Base-by-base conservation (phyloP, 2,888 invertebrate genomes). In the Sinopyrophorus schimmeli region DNA sequence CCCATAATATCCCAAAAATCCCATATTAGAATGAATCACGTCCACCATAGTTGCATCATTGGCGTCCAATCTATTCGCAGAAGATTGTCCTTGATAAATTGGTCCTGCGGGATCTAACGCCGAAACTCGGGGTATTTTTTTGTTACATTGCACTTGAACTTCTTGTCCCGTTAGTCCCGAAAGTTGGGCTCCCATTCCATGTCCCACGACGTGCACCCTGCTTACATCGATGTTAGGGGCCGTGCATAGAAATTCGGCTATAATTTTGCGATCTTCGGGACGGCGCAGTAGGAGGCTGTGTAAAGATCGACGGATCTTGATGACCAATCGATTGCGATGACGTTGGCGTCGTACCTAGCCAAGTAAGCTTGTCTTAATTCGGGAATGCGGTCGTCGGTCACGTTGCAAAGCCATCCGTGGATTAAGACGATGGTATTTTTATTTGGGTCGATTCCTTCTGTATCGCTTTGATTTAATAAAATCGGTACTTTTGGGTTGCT, bases 271-370 rank as follows among this genome's bases (percentile, higher is more conserved):
- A 43, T 24, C 2, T 3, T n/a, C 3, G 35, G 21, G 3, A 42
- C 26, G 3, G 5, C 14, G 27, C 48, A 48, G 14, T 14, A 38
- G 5, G 42, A 16, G 4, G 15, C 3, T 2, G 18, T 18, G 3
- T 42, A 48, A 3, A 42, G 5, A 15, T 37, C 15, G 1, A 31
- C 14, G n/a, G 23, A 35, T 5, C 7, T 7, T 6, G 5, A 6
- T 6, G 43, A 24, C 49, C 48, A 48, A 20, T 48, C 48, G 1
- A 37, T n/a, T 3, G 24, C 10, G 11, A 48, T 31, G 11, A 48
- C 23, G 18, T 43, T 49, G n/a, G 17, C 12, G 10, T 43, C 43
- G 14, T 38, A 43, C 3, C 38, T 30, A 9, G 11, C 3, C 0
- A 49, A 26, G 7, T 49, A 49, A 1, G 43, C 43, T 6, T 38